These are phyloP conservation scores for Trichogramma dendrolimi DNA, from an alignment of 2,888 invertebrate species.

Conservation along the genomic window DNA sequence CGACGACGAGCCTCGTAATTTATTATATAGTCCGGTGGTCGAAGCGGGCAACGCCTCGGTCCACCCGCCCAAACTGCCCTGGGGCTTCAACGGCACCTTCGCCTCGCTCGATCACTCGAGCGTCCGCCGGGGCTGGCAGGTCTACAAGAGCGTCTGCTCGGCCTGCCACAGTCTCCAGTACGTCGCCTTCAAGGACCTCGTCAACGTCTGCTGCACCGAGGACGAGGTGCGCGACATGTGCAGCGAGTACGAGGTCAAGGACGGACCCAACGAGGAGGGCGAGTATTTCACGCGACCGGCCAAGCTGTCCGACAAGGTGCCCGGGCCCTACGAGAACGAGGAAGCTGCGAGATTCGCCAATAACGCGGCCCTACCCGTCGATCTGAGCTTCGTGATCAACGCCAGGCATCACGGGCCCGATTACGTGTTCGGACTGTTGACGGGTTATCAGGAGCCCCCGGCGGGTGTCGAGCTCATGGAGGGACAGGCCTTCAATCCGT, in stretches of 20 bases:
- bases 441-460: slow-evolving; percentile 89
- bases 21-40: slow-evolving; percentile 51
- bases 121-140: slow-evolving; percentile 82
- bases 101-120: slow-evolving; percentile 79
- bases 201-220: slow-evolving; percentile 83
- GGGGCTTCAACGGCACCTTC: slow-evolving; percentile 75
- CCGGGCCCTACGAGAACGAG: slow-evolving; percentile 86
- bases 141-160: slow-evolving; percentile 96
- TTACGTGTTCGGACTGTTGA: slow-evolving; percentile 89
- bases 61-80: slow-evolving; percentile 75
- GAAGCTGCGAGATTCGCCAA: slow-evolving; percentile 94
- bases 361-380: slow-evolving; percentile 92
- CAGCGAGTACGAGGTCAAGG: slow-evolving; percentile 70
- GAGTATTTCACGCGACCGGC: slow-evolving; percentile 87
- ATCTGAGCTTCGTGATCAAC: slow-evolving; percentile 78
- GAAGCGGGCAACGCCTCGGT: slow-evolving; percentile 73
- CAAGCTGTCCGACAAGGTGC: slow-evolving; percentile 85
- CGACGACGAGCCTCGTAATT: no score
- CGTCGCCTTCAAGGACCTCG: slow-evolving; percentile 84
- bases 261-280: slow-evolving; percentile 83
- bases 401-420: slow-evolving; percentile 79
- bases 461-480: slow-evolving; percentile 81
- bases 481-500: slow-evolving; percentile 92
- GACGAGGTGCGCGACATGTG: slow-evolving; percentile 93
- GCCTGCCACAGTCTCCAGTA: slow-evolving; percentile 94